These are phyloP conservation scores for Scomberomorus guttatus DNA, from an alignment of 2,797 vertebrate species.

Conservation along the genomic window DNA sequence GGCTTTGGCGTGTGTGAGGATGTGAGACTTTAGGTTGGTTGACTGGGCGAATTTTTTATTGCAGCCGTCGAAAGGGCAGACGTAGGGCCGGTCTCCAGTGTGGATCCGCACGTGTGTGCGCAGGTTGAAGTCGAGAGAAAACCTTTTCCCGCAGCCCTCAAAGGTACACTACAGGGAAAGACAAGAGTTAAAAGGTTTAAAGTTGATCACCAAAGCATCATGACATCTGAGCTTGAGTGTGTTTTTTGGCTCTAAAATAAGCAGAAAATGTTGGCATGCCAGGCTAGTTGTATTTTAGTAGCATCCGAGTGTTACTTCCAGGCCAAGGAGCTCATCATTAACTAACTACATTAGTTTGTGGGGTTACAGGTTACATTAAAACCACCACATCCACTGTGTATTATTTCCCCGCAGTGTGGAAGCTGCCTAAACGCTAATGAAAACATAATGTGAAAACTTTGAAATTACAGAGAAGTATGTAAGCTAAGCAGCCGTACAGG, in stretches of 20 bases:
- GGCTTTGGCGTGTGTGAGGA: conserved; percentile 99
- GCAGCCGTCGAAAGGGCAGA: conserved; percentile 99
- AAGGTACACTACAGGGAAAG: conserved; percentile 91
- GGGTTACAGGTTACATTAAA: neutral
- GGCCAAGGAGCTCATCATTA: no score
- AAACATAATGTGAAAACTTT: no score
- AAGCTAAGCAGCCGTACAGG: neutral
- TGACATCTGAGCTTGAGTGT: neutral
- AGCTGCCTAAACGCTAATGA: no score
- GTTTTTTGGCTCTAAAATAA: neutral
- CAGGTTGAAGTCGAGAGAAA: conserved; percentile 99
- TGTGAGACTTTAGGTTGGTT: conserved; percentile 99
- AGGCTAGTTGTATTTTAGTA: no score
- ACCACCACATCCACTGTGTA: no score
- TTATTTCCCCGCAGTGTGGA: neutral
- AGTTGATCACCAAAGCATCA: neutral
- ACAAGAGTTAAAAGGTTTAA: neutral
- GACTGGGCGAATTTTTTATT: conserved; percentile 99
- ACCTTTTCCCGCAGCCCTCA: conserved; percentile 98
- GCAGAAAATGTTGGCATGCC: no score
- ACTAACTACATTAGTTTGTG: neutral
- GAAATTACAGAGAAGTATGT: no score
- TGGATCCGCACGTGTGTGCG: conserved; percentile 99
- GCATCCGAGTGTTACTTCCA: no score
- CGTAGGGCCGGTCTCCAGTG: conserved; percentile 98